Base-by-base conservation (phyloP, 37 sponge, comb jelly and placozoan species). In the Cladorhizidae sp. region DNA sequence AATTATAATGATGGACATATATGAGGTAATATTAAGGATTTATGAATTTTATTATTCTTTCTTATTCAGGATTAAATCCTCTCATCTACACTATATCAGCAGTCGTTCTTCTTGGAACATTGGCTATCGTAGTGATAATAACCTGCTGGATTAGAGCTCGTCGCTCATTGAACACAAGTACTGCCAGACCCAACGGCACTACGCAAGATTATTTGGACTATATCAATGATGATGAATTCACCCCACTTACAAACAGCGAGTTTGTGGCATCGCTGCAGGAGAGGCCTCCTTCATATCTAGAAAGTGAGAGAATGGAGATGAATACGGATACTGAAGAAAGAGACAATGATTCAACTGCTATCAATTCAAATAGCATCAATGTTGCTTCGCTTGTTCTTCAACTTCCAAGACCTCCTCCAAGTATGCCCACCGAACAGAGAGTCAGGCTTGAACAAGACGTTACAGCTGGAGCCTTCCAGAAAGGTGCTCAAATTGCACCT, bases 141-240 rank as follows among this genome's bases (percentile, higher is more conserved):
- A 84, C 93, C 0, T 92, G 93, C 59, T 92, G 88, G 85, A 87
- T 92, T 23, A 36, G 93, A 51, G 84, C 88, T 28, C 73, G 93
- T 23, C 73, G 85, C 23, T 54, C 78, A 28, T 80, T 84, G 41
- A 39, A 79, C 43, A 73, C 62, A 11, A 74, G 88, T 20, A 35
- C 54, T 26, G n/a, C 83, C 14, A 75, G 73, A 25, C 55, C 74
- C 3, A 65, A 32, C 31, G 35, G 63, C 68, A 79, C 76, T 17
- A 81, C 88, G 14, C 79, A 73, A 23, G 89, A 92, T 57, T 92
- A 92, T 76, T 57, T 92, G 18, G 93, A 92, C 69, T 81, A 76
- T 40, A 88, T 92, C 61, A 72, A 54, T 49, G 93, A 92, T 5
- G 49, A 74, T 1, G 85, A 92, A 40, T 88, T 92, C 74, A 92